Conservation (phyloP, 2,113 vertebrate species). For the Neogale vison region DNA sequence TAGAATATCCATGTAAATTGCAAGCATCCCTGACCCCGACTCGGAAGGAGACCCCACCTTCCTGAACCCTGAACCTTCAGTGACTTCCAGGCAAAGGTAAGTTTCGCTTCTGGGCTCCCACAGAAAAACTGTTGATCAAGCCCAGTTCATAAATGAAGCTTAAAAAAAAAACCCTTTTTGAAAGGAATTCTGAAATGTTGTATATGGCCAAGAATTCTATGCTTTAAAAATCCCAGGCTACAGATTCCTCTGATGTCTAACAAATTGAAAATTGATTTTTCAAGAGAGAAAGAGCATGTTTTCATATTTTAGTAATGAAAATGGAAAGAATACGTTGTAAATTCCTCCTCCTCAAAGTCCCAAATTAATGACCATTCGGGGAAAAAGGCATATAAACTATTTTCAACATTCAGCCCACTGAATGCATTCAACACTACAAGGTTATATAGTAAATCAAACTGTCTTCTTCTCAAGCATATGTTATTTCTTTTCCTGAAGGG, state of each 20-base stretch:
- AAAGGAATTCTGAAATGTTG: slow-evolving; percentile 1
- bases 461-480: not conserved
- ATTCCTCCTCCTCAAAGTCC: slow-evolving; percentile 45
- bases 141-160: not conserved
- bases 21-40: not conserved
- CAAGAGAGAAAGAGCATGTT: slow-evolving; percentile 17
- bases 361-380: slow-evolving; percentile 33
- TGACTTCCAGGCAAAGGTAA: not conserved
- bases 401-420: not conserved
- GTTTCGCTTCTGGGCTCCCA: not conserved
- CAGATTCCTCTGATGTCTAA: not conserved
- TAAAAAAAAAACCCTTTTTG: not conserved
- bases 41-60: not conserved
- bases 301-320: slow-evolving; percentile 31
- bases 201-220: not conserved
- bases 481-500: not conserved
- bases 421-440: not conserved
- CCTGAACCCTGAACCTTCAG: not conserved
- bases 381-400: slow-evolving; percentile 23
- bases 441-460: not conserved
- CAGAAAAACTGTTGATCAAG: not conserved
- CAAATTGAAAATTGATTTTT: slow-evolving; percentile 44
- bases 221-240: not conserved
- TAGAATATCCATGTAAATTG: not conserved
- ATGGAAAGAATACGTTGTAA: slow-evolving; percentile 28